Percentiles rank a stretch among this genome's conserved stretches.
phyloP scores from a whole-genome alignment of 2,888 invertebrate genomes.

The Timema podura region DNA sequence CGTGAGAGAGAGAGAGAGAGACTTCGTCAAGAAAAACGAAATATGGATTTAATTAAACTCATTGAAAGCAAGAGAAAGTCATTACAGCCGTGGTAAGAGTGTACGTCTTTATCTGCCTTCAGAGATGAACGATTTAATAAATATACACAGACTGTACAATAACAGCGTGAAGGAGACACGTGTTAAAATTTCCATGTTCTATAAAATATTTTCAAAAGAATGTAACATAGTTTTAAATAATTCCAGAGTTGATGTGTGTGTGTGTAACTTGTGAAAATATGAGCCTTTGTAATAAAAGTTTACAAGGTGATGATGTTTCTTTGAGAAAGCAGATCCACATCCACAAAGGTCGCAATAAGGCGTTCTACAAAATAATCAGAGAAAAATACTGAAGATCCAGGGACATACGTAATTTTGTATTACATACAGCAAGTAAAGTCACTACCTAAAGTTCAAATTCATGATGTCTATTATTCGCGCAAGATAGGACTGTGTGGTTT shows the following conservation, averaged over 20 bases:
- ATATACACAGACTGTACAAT: background rate
- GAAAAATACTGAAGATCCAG: background rate
- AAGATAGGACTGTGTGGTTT: background rate
- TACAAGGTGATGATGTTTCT: background rate
- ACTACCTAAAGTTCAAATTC: background rate
- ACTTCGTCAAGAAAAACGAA: background rate
- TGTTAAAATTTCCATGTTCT: background rate
- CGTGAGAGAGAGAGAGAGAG: background rate
- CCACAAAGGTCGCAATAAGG: background rate
- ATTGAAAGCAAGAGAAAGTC: background rate
- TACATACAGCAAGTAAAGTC: background rate
- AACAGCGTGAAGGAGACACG: background rate
- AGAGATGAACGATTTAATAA: background rate
- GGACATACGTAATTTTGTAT: background rate
- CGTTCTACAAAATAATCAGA: background rate
- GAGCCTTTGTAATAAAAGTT: background rate
- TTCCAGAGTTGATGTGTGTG: background rate
- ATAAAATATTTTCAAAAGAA: background rate
- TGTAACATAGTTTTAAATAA: background rate
- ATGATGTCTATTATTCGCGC: background rate
- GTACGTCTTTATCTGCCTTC: conserved; percentile 6
- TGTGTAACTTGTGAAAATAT: background rate
- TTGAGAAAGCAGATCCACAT: background rate
- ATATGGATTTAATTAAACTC: background rate
- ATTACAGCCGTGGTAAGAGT: background rate